Base-by-base conservation (phyloP, 2,888 invertebrate genomes). In the Dicyrtoma fusca region DNA sequence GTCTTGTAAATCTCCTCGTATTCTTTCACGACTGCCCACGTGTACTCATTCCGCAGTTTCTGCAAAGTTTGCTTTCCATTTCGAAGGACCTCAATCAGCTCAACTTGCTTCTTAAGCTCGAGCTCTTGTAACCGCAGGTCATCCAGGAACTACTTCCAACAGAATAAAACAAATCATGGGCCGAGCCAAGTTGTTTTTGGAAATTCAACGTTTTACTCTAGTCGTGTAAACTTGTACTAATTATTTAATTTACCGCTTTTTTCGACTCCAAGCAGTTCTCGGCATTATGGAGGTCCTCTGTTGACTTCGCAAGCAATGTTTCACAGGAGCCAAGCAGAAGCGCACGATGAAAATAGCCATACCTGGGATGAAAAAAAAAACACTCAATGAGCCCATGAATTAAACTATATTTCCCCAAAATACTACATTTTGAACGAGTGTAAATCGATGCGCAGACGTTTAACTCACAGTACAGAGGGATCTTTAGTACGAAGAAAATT, bases 401-500 rank as follows among this genome's bases (percentile, higher is more conserved):
- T 34, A 34, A 34, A 5, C 8, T n/a, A n/a, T n/a, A n/a, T n/a
- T n/a, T n/a, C 13, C 45, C 13, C n/a, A n/a, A n/a, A 34, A 34
- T 34, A n/a, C n/a, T n/a, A n/a, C n/a, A n/a, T n/a, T n/a, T n/a
- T n/a, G n/a, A n/a, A n/a, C n/a, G n/a, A n/a, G n/a, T n/a, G n/a
- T n/a, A n/a, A n/a, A n/a, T n/a, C n/a, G n/a, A n/a, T n/a, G n/a
- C n/a, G 34, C 71, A 96, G 81, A 91, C 90, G 77, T 90, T 90
- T 76, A 87, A 86, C 0, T 34, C 8, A 34, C 34, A 34, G 34
- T 34, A 34, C 3, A 34, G 34, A 3, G 4, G 92, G 86, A 81
- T 90, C 90, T 59, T 89, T 89, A 0, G 89, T 88, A 75, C 89
- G 88, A 10, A 92, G 84, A 84, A 98, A 98, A 82, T 91, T 92